These are phyloP conservation scores for Zaprionus bogoriensis DNA, from an alignment of 2,888 invertebrate species.

Conservation along the genomic window DNA sequence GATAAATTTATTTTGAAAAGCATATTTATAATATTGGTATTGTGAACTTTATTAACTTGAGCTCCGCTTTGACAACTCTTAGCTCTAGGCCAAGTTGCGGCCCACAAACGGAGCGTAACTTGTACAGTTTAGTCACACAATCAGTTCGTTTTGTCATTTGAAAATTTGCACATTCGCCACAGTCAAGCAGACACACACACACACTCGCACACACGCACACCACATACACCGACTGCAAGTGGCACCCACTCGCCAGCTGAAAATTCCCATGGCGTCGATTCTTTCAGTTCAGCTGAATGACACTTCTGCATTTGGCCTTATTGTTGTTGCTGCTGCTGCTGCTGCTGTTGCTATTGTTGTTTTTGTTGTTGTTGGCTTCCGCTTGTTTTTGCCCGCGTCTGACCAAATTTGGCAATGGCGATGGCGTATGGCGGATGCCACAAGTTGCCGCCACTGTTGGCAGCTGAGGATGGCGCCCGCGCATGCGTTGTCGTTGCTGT, in stretches of 20 bases:
- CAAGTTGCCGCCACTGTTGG: conserved; percentile 40
- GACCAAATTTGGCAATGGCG: conserved; percentile 70
- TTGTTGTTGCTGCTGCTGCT: conserved; percentile 22
- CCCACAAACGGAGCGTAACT: not conserved
- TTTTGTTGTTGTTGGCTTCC: conserved; percentile 50
- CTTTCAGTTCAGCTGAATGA: conserved; percentile 48
- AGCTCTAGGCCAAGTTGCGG: not conserved
- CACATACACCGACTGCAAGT: conserved; percentile 37
- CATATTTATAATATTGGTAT: too few species aligned
- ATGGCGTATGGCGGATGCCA: conserved; percentile 24
- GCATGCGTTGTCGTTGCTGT: conserved; percentile 59
- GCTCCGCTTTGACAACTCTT: too few species aligned
- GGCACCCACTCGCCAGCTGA: conserved; percentile 64
- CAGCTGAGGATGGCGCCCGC: conserved; percentile 75
- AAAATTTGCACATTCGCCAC: conserved; percentile 16
- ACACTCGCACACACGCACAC: conserved; percentile 35
- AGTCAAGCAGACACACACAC: conserved; percentile 14
- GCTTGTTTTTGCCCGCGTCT: conserved; percentile 55
- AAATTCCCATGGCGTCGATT: conserved; percentile 68
- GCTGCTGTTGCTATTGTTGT: conserved; percentile 17
- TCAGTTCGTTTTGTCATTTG: conserved; percentile 14
- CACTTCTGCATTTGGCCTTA: conserved; percentile 45
- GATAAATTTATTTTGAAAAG: too few species aligned
- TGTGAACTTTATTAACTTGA: too few species aligned
- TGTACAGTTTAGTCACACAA: conserved; percentile 11